A percentile compares a stretch with the other conserved stretches of the same genome.
Conservation (phyloP, 2,888 invertebrate species). For the Thereva unica region DNA sequence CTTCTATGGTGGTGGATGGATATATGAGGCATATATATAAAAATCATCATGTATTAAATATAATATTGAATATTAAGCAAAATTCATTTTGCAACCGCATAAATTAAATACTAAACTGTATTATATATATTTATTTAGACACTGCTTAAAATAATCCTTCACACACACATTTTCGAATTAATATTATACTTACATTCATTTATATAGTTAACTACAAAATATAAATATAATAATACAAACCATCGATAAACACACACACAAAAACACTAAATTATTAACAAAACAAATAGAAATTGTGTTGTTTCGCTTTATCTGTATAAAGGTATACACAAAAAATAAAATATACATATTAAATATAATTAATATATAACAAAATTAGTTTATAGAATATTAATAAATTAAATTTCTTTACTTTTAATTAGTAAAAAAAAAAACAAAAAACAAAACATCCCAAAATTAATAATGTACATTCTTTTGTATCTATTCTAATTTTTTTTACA, state of each 20-base stretch:
- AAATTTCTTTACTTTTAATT: constrained; percentile 8
- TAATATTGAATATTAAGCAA: no score
- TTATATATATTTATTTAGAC: no score
- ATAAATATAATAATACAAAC: neutral
- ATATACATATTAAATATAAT: no score
- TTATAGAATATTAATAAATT: constrained; percentile 8
- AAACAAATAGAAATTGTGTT: constrained; percentile 16
- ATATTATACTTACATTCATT: no score
- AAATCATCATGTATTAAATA: no score
- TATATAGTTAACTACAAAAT: no score
- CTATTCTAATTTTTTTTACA: constrained; percentile 16
- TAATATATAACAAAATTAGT: neutral
- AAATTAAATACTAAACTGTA: no score
- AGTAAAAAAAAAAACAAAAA: constrained; percentile 4
- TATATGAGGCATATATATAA: no score
- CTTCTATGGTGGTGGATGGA: no score
- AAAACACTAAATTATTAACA: constrained; percentile 9
- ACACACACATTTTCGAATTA: no score
- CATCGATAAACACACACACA: neutral
- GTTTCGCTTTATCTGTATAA: constrained; percentile 30
- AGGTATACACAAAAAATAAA: neutral
- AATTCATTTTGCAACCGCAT: no score
- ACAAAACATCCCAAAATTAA: constrained; percentile 22
- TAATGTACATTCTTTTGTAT: constrained; percentile 25
- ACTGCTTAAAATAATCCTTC: no score